phyloP scores from a whole-genome alignment of 2,888 invertebrate genomes.

The Melitaea athalia region DNA sequence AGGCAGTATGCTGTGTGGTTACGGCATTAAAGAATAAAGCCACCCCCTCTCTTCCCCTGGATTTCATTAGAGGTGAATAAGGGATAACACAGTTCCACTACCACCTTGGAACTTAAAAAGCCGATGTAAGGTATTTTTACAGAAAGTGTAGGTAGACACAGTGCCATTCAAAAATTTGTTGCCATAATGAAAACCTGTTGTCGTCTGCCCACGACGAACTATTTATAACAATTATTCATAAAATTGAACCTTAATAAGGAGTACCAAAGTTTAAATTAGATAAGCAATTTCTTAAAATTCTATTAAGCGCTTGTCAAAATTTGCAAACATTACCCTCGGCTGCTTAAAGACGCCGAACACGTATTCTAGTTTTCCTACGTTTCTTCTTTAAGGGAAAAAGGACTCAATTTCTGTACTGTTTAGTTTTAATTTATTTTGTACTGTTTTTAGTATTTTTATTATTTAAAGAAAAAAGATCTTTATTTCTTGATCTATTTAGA shows the following conservation, averaged over 20 bases:
- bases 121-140: no score
- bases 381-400: constrained; percentile 29
- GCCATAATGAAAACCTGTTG: background rate
- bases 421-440: constrained; percentile 22
- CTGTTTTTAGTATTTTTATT: background rate
- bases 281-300: constrained; percentile 8
- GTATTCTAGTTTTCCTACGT: constrained; percentile 10
- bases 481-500: background rate
- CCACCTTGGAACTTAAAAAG: no score
- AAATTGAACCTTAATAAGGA: constrained; percentile 3
- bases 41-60: no score
- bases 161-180: no score
- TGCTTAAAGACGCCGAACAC: constrained; percentile 20
- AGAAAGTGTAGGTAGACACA: background rate
- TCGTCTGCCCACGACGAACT: background rate
- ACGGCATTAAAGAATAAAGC: no score
- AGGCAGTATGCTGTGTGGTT: no score
- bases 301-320: constrained; percentile 11
- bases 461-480: background rate
- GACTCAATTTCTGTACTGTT: constrained; percentile 25
- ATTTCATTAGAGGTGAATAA: no score
- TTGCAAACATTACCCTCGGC: constrained; percentile 16
- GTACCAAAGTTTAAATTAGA: constrained; percentile 11
- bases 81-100: no score
- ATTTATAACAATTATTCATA: background rate